A percentile compares a stretch with the other conserved stretches of the same genome.
These are phyloP conservation scores for Drosophila seguyi DNA, from an alignment of 1,140 invertebrate genomes.

Conservation along the genomic window DNA sequence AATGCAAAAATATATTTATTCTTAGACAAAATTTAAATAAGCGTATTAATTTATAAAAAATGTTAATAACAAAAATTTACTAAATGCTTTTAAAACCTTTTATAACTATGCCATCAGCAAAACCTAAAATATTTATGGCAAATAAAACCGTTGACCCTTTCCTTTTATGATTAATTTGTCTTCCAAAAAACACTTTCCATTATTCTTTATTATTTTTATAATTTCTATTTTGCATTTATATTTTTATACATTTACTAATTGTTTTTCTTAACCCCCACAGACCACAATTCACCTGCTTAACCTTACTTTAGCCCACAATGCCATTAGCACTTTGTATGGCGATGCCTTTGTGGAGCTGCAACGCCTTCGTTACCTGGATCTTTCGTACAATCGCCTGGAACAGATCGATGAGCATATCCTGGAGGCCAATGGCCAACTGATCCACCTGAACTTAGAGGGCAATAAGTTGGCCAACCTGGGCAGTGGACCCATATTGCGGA, in stretches of 20 bases:
- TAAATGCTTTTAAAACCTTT: no score
- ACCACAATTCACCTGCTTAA: conserved; percentile 62
- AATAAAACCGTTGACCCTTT: no score
- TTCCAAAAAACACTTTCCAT: neutral
- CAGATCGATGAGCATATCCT: conserved; percentile 74
- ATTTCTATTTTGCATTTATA: neutral
- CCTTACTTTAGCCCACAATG: conserved; percentile 72
- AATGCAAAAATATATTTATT: neutral
- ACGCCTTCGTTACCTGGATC: conserved; percentile 63
- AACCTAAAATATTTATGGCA: neutral
- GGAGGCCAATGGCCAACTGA: conserved; percentile 62
- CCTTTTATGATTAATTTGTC: no score
- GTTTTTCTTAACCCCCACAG: conserved; percentile 17
- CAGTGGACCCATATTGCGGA: conserved; percentile 55
- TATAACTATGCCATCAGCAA: neutral
- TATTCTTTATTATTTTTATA: neutral
- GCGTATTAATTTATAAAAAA: neutral
- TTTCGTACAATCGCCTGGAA: conserved; percentile 81
- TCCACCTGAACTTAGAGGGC: conserved; percentile 68
- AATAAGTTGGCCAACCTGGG: conserved; percentile 73
- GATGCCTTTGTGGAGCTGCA: conserved; percentile 68
- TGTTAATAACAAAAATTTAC: no score
- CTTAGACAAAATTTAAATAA: neutral
- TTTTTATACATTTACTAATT: neutral
- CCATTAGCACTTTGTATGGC: conserved; percentile 69